phyloP scores from a whole-genome alignment of 1,140 invertebrate genomes.

The Drosophila nannoptera region DNA sequence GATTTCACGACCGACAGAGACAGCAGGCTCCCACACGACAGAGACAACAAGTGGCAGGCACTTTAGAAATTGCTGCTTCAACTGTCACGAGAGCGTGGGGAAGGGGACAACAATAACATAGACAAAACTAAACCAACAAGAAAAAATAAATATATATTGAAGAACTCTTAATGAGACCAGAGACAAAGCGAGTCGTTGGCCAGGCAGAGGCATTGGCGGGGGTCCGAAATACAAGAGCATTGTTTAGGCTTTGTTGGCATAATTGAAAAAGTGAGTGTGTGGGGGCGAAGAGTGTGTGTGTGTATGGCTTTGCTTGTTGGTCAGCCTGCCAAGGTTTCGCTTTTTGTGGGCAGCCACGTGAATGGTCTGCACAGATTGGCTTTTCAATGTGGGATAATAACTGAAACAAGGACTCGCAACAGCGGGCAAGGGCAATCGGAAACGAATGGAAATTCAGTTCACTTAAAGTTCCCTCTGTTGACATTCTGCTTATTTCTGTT shows the following conservation, averaged over 20 bases:
- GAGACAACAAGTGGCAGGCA: constrained; percentile 6
- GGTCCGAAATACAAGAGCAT: constrained; percentile 37
- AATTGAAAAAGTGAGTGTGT: constrained; percentile 65
- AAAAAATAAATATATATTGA: constrained; percentile 50
- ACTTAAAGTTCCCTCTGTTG: too few species aligned
- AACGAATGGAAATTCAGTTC: too few species aligned
- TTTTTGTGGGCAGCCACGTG: constrained; percentile 14
- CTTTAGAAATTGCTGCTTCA: constrained; percentile 24
- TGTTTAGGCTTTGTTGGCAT: constrained; percentile 56
- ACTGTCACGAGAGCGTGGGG: background rate
- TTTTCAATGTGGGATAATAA: constrained; percentile 3
- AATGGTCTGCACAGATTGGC: constrained; percentile 23
- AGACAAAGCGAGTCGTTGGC: constrained; percentile 15
- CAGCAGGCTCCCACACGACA: background rate
- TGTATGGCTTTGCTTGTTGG: constrained; percentile 15
- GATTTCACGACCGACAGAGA: constrained; percentile 1
- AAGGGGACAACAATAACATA: constrained; percentile 15
- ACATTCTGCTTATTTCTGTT: too few species aligned
- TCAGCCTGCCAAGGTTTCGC: constrained; percentile 22
- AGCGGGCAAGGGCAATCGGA: background rate
- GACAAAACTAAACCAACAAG: background rate
- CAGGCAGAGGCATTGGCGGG: background rate
- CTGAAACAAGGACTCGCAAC: constrained; percentile 22
- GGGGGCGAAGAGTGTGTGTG: constrained; percentile 7
- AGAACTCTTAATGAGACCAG: constrained; percentile 55